Percentiles rank a stretch among this genome's conserved stretches.
phyloP scores from a whole-genome alignment of 2,797 vertebrate species.

The Fistularia tabacaria region DNA sequence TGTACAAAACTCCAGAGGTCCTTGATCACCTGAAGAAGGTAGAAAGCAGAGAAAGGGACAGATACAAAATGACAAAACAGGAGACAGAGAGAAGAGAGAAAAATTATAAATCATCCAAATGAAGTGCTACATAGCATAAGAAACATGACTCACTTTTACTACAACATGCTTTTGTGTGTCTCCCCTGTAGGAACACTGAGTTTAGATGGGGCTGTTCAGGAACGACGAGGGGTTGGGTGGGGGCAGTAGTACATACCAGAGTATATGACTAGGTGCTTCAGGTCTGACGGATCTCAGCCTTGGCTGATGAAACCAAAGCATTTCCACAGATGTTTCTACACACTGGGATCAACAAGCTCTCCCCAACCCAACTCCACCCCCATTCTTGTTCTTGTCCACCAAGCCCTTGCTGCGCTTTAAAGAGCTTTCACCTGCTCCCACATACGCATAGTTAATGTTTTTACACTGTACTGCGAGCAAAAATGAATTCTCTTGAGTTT shows the following conservation, averaged over 20 bases:
- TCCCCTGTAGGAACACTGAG: slow-evolving; percentile 50
- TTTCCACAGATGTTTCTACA: slow-evolving; percentile 74
- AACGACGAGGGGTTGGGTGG: slow-evolving; percentile 64
- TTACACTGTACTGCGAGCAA: slow-evolving; percentile 21
- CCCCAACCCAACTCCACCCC: slow-evolving; percentile 39
- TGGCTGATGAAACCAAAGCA: slow-evolving; percentile 74
- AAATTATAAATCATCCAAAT: slow-evolving; percentile 51
- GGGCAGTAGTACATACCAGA: slow-evolving; percentile 74
- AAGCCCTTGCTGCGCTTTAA: slow-evolving; percentile 39
- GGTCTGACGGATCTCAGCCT: slow-evolving; percentile 76
- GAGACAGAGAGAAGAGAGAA: slow-evolving; percentile 24
- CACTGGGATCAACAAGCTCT: slow-evolving; percentile 65
- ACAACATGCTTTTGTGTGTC: slow-evolving; percentile 44
- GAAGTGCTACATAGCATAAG: slow-evolving; percentile 41
- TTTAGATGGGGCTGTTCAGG: slow-evolving; percentile 50
- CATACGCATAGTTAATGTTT: too few species aligned
- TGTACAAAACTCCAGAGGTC: slow-evolving; percentile 79
- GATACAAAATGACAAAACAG: neutral
- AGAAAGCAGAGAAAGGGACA: slow-evolving; percentile 15
- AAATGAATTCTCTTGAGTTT: neutral
- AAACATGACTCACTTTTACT: slow-evolving; percentile 59
- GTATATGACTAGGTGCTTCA: slow-evolving; percentile 78
- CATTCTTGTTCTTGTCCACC: slow-evolving; percentile 34
- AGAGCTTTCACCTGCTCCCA: slow-evolving; percentile 61
- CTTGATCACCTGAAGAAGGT: slow-evolving; percentile 75